Base-by-base conservation (phyloP, 2,888 invertebrate genomes). In the Apodemia mormo region DNA sequence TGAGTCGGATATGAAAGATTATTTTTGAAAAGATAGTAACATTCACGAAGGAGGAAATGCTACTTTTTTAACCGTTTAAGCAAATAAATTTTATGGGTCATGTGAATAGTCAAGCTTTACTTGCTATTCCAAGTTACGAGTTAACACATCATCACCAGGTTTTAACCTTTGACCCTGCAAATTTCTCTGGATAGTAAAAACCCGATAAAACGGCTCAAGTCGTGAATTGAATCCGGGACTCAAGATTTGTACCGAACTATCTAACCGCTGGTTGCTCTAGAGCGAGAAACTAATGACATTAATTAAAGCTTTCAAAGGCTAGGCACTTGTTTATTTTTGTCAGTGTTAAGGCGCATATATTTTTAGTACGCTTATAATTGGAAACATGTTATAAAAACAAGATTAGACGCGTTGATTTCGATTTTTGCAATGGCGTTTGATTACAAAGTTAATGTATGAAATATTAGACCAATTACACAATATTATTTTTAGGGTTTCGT, bases 351-450 rank as follows among this genome's bases (percentile, higher is more conserved):
- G 58, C 12, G 33, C 58, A 30, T 30, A 22, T 58, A 30, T 12
- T 10, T 58, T 58, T 58, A 12, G 30, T 29, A 29, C 12, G 33
- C 22, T 30, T 12, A 58, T 58, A 58, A 58, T 58, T 58, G 58
- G 58, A 49, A 49, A 33, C 56, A 29, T 12, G 58, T 58, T 58
- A 30, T 33, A 30, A 58, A 29, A 58, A 58, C 58, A 29, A 58
- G 58, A 58, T 58, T 58, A 58, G 33, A 58, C 58, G 30, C 30
- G 30, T 58, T 58, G 33, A 12, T 10, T 58, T 58, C 58, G 10
- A 30, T 14, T 58, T 58, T 3, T 29, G 58, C 58, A 33, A 58
- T 58, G 33, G 29, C 12, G 33, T 33, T 30, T 30, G 3, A 29
- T 56, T 56, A 29, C 22, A 29, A 56, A 56, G 22, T 58, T 4